Conservation (phyloP, 2,113 vertebrate species). For the Thamnophis sirtalis region DNA sequence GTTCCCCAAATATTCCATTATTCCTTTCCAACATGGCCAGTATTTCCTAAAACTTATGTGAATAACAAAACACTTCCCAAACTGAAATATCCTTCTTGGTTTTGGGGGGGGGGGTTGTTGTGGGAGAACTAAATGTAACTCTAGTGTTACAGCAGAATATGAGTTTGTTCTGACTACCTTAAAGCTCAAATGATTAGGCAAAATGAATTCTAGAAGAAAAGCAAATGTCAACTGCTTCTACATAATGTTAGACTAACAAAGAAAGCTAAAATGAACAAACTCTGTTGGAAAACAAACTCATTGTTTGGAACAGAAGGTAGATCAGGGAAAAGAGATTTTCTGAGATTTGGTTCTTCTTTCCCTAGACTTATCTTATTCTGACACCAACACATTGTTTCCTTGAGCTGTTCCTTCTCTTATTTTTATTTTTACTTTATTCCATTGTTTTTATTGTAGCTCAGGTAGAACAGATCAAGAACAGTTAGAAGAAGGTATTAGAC, state of each 20-base stretch:
- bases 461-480: background rate
- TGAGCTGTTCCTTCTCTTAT: background rate
- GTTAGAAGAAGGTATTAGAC: background rate
- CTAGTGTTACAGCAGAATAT: background rate
- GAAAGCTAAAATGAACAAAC: conserved; percentile 30
- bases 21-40: background rate
- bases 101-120: background rate
- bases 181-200: background rate
- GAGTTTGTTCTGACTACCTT: background rate
- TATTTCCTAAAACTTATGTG: background rate
- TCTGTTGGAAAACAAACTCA: conserved; percentile 9
- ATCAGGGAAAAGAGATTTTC: background rate
- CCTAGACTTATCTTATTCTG: background rate
- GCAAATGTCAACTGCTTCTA: conserved; percentile 30
- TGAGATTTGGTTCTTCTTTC: background rate
- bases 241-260: conserved; percentile 20
- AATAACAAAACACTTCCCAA: background rate
- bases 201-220: conserved; percentile 33
- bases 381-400: background rate
- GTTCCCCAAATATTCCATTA: background rate
- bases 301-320: background rate
- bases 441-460: background rate
- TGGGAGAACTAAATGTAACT: background rate
- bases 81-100: background rate
- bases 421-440: no score